Evolutionary conservation across 2,113 vertebrate species (phyloP).

Genomic region (Triplophysa dalaica): DNA sequence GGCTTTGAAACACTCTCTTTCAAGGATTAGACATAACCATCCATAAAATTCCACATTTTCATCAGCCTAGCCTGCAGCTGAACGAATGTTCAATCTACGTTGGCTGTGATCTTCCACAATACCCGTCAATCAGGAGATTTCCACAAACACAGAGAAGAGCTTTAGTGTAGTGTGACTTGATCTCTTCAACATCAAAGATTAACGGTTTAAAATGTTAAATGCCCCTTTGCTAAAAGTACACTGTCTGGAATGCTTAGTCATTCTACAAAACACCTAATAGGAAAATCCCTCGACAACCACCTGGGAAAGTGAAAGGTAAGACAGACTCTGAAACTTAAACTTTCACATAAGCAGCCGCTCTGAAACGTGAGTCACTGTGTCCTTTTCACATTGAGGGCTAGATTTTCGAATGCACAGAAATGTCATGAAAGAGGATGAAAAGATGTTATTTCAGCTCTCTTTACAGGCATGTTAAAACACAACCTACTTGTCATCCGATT

Average conservation of each 20-base stretch:
- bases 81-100: neutral
- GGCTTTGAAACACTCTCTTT: constrained; percentile 26
- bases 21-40: constrained; percentile 47
- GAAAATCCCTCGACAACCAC: neutral
- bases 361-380: constrained; percentile 38
- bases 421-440: constrained; percentile 8
- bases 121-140: neutral
- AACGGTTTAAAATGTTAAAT: neutral
- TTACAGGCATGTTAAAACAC: constrained; percentile 3
- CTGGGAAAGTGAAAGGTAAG: constrained; percentile 3
- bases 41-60: constrained; percentile 43
- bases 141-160: neutral
- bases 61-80: constrained; percentile 15
- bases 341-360: constrained; percentile 19
- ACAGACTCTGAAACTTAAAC: constrained; percentile 22
- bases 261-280: neutral
- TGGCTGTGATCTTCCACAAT: constrained; percentile 1
- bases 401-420: neutral
- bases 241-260: neutral
- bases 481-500: constrained; percentile 7
- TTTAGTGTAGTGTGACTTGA: neutral
- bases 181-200: neutral
- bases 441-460: constrained; percentile 5
- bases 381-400: constrained; percentile 20
- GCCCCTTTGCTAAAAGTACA: constrained; percentile 13